A percentile compares a stretch with the other conserved stretches of the same genome.
These are phyloP conservation scores for Plodia interpunctella DNA, from an alignment of 1,140 invertebrate species.

Conservation along the genomic window DNA sequence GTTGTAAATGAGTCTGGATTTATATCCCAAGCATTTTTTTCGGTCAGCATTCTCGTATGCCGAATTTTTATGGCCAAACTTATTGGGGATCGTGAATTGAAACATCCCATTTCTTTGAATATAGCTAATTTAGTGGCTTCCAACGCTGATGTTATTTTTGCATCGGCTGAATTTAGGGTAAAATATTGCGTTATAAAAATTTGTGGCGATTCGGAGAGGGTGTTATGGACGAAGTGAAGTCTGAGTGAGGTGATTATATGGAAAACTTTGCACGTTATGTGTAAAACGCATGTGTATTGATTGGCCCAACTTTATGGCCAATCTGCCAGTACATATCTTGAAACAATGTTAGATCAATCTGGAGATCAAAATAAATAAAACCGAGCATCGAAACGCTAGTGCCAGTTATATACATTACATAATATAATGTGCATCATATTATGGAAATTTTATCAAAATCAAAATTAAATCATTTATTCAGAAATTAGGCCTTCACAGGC, in stretches of 20 bases:
- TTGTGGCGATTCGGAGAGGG: not conserved
- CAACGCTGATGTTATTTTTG: constrained; percentile 22
- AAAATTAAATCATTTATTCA: too few species aligned
- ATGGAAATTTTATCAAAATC: too few species aligned
- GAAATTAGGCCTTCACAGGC: too few species aligned
- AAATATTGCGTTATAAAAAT: not conserved
- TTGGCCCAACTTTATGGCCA: too few species aligned
- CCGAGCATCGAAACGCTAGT: too few species aligned
- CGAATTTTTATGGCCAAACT: constrained; percentile 30
- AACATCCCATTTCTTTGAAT: constrained; percentile 36
- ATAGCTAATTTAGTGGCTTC: constrained; percentile 34
- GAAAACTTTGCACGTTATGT: not conserved
- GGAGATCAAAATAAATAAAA: too few species aligned
- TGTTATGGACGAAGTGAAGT: not conserved
- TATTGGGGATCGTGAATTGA: constrained; percentile 27
- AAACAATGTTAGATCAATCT: too few species aligned
- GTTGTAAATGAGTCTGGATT: constrained; percentile 15
- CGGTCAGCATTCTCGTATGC: constrained; percentile 13
- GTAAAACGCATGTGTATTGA: too few species aligned
- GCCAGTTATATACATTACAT: too few species aligned
- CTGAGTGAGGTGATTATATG: not conserved
- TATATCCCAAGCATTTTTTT: constrained; percentile 11
- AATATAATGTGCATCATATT: too few species aligned
- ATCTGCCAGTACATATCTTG: too few species aligned
- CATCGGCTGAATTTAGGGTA: constrained; percentile 18